Percentiles rank a stretch among this genome's conserved stretches.
Evolutionary conservation across 2,888 invertebrate genomes (phyloP).

Genomic region (Neocrepidodera transversa): DNA sequence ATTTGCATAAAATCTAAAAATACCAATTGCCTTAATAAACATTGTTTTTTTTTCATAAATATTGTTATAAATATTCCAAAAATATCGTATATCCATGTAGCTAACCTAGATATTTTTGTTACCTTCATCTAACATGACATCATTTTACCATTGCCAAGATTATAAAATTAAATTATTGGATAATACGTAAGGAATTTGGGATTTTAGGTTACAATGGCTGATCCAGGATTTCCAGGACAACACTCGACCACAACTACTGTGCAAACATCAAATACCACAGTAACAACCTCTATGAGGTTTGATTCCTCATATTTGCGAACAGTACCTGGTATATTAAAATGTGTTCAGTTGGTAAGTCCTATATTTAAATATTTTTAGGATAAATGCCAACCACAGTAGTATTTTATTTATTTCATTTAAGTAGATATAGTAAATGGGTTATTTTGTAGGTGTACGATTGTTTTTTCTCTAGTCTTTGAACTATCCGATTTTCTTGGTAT

Average conservation of each 20-base stretch:
- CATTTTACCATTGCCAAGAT: conserved; percentile 4
- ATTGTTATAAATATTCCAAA: background rate
- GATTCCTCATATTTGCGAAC: conserved; percentile 76
- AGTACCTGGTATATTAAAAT: conserved; percentile 78
- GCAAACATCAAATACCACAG: conserved; percentile 70
- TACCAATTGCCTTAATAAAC: background rate
- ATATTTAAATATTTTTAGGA: too few relatives aligned
- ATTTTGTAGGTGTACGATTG: too few relatives aligned
- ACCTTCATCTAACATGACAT: conserved; percentile 16
- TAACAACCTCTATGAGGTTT: conserved; percentile 77
- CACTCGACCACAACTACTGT: conserved; percentile 76
- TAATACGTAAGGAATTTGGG: background rate
- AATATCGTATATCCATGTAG: background rate
- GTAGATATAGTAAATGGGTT: too few relatives aligned
- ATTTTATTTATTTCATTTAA: too few relatives aligned
- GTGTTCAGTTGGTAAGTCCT: conserved; percentile 75
- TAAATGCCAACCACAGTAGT: too few relatives aligned
- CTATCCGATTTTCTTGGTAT: too few relatives aligned
- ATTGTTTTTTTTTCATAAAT: background rate
- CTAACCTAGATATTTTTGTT: background rate
- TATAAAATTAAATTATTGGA: conserved; percentile 3
- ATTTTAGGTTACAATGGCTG: conserved; percentile 56
- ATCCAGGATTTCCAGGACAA: conserved; percentile 76
- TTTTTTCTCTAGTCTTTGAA: too few relatives aligned
- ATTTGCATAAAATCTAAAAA: background rate